Evolutionary conservation across 2,888 invertebrate species (phyloP).

Genomic region (Pteria penguin): DNA sequence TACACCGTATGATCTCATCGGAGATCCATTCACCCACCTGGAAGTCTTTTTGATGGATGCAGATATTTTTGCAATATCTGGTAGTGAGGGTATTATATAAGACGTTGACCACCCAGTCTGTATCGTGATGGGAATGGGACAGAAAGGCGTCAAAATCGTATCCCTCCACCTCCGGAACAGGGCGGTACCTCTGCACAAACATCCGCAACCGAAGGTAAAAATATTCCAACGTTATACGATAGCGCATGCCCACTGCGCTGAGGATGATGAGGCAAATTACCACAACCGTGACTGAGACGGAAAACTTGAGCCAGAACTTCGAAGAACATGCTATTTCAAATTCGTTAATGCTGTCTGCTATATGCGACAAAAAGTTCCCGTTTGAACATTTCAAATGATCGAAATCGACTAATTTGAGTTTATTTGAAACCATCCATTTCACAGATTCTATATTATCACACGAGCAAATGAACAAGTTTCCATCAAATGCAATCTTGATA

Average conservation of each 20-base stretch:
- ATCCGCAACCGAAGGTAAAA: neutral
- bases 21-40: neutral
- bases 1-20: neutral
- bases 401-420: neutral
- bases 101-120: neutral
- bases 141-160: neutral
- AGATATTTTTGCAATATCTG: neutral
- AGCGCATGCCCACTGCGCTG: neutral
- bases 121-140: neutral
- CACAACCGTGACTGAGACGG: no score
- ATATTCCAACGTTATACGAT: neutral
- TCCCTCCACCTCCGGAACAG: neutral
- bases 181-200: neutral
- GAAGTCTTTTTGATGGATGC: neutral
- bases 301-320: neutral
- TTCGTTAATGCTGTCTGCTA: neutral
- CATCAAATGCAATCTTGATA: neutral
- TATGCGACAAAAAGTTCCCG: neutral
- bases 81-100: neutral
- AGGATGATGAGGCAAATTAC: neutral
- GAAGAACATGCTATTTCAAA: neutral
- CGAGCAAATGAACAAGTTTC: neutral
- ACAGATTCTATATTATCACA: neutral
- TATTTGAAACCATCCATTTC: neutral
- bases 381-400: neutral